phyloP scores from a whole-genome alignment of 1,140 invertebrate genomes.

The Microplitis mediator region DNA sequence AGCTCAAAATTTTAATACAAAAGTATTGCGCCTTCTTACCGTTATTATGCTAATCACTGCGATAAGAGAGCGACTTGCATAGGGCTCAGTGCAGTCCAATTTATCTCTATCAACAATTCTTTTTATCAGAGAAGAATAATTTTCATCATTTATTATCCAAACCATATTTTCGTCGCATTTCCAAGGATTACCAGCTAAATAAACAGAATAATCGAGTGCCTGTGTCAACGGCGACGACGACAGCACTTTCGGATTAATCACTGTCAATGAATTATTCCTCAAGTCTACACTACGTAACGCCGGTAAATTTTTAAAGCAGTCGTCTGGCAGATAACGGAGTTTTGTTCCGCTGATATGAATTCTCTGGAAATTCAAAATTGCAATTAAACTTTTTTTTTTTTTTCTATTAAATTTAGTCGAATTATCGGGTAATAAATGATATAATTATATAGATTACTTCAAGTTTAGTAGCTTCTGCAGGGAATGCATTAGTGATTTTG shows the following conservation, averaged over 20 bases:
- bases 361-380: conserved; percentile 34
- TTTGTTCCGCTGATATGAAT: conserved; percentile 59
- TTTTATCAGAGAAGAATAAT: conserved; percentile 45
- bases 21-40: conserved; percentile 43
- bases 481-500: conserved; percentile 50
- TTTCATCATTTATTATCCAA: conserved; percentile 61
- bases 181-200: conserved; percentile 65
- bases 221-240: conserved; percentile 41
- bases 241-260: conserved; percentile 51
- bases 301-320: conserved; percentile 52
- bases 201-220: conserved; percentile 33
- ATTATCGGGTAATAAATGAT: not conserved
- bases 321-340: conserved; percentile 47
- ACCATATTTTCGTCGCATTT: conserved; percentile 64
- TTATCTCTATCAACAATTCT: conserved; percentile 62
- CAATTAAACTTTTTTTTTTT: not conserved
- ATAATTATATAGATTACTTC: conserved; percentile 35
- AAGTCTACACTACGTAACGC: conserved; percentile 55
- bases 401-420: not conserved
- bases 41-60: conserved; percentile 64
- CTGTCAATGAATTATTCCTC: conserved; percentile 58
- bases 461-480: conserved; percentile 46
- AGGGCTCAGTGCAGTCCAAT: conserved; percentile 61
- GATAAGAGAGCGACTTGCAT: conserved; percentile 61
- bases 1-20: conserved; percentile 58